Evolutionary conservation across 1,140 invertebrate genomes (phyloP).

Genomic region (Cyclina sinensis): DNA sequence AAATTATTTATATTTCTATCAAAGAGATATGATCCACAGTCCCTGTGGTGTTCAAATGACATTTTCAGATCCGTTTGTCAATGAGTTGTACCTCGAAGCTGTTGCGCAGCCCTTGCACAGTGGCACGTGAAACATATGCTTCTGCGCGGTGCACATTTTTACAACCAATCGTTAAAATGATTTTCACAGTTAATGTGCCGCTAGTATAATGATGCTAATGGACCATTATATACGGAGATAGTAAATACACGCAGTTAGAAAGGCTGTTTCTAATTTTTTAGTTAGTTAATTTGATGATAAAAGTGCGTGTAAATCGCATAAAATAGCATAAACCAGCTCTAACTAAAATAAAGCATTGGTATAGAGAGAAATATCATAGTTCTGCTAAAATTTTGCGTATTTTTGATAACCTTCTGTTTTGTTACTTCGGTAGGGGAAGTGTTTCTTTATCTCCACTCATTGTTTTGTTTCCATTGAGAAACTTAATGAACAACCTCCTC

Average conservation of each 20-base stretch:
- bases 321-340: no score
- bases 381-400: no score
- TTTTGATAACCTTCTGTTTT: no score
- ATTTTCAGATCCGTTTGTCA: constrained; percentile 5
- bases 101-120: constrained; percentile 13
- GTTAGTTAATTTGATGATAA: no score
- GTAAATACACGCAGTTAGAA: not conserved
- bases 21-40: constrained; percentile 32
- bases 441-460: no score
- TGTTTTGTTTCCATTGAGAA: no score
- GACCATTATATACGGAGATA: not conserved
- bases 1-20: constrained; percentile 35
- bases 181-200: constrained; percentile 16
- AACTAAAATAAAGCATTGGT: no score
- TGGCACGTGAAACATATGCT: constrained; percentile 12
- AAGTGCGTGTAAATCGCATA: no score
- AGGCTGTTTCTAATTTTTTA: not conserved
- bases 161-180: constrained; percentile 37
- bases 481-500: no score
- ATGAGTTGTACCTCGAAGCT: not conserved
- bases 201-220: not conserved
- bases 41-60: constrained; percentile 27
- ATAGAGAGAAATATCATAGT: no score
- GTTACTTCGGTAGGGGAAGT: no score
- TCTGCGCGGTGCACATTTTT: not conserved